phyloP scores from a whole-genome alignment of 2,113 vertebrate species.

The Planiliza haematocheilus region DNA sequence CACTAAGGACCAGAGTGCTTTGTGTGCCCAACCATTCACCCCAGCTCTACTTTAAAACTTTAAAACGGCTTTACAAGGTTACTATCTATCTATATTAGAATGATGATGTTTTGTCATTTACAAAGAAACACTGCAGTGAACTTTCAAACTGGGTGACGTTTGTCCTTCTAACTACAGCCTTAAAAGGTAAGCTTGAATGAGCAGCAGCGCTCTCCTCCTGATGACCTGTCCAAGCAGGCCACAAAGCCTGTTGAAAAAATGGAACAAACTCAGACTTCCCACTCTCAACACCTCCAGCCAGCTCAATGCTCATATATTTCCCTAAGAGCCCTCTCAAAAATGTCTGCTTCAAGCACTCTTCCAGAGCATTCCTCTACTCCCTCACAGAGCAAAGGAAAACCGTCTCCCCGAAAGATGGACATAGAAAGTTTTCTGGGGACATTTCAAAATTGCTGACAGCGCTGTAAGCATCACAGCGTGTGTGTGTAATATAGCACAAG shows the following conservation, averaged over 20 bases:
- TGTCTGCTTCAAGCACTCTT: slow-evolving; percentile 50
- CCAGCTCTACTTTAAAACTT: neutral
- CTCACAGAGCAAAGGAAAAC: slow-evolving; percentile 22
- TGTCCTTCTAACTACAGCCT: slow-evolving; percentile 5
- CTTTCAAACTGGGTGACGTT: neutral
- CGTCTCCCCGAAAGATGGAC: slow-evolving; percentile 23
- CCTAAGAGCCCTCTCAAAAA: slow-evolving; percentile 49
- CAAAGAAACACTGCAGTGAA: slow-evolving; percentile 3
- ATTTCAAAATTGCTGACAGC: slow-evolving; percentile 56
- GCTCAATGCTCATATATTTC: slow-evolving; percentile 47
- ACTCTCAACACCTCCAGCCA: slow-evolving; percentile 27
- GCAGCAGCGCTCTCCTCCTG: slow-evolving; percentile 12
- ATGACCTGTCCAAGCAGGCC: slow-evolving; percentile 42
- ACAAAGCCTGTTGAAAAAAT: slow-evolving; percentile 24
- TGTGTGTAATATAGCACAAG: slow-evolving; percentile 20
- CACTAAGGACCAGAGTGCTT: neutral
- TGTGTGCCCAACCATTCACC: neutral
- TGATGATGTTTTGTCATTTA: slow-evolving; percentile 13
- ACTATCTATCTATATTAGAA: slow-evolving; percentile 1
- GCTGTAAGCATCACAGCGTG: slow-evolving; percentile 16
- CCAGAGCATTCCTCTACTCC: slow-evolving; percentile 29
- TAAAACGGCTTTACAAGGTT: neutral
- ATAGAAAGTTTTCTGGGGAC: slow-evolving; percentile 20
- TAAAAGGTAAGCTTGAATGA: slow-evolving; percentile 39
- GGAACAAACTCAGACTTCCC: slow-evolving; percentile 16